phyloP scores from a whole-genome alignment of 2,113 vertebrate species.

The Elephas maximus region DNA sequence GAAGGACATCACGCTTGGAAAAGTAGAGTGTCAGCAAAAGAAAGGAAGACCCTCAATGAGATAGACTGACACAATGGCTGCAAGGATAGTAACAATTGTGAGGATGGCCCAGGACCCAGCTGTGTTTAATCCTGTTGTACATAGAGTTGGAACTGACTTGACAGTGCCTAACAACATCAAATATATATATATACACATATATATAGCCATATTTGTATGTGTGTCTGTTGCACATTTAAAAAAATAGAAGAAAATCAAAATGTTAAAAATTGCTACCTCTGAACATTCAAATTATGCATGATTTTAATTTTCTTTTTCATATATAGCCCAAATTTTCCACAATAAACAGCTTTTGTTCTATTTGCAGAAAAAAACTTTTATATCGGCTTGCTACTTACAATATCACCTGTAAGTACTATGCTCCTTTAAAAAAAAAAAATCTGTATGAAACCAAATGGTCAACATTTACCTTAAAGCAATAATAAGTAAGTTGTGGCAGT shows the following conservation, averaged over 20 bases:
- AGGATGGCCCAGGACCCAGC: too few relatives aligned
- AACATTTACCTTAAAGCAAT: not conserved
- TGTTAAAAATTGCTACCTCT: conserved; percentile 24
- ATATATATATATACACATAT: too few relatives aligned
- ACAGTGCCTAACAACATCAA: too few relatives aligned
- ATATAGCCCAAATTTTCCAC: not conserved
- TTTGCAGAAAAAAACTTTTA: not conserved
- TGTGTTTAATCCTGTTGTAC: too few relatives aligned
- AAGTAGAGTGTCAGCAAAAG: too few relatives aligned
- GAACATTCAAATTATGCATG: not conserved
- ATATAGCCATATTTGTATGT: too few relatives aligned
- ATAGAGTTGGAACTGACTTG: too few relatives aligned
- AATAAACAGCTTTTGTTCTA: not conserved
- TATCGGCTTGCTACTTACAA: not conserved
- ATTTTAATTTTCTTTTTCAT: too few relatives aligned
- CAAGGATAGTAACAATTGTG: too few relatives aligned
- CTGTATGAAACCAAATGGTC: not conserved
- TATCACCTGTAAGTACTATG: not conserved
- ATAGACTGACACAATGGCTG: too few relatives aligned
- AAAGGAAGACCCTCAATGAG: too few relatives aligned
- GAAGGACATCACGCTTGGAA: too few relatives aligned
- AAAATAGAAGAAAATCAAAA: conserved; percentile 22
- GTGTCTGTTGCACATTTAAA: not conserved
- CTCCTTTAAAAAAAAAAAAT: not conserved
- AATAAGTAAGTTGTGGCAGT: not conserved